Evolutionary conservation across 2,797 vertebrate genomes (phyloP).

Genomic region (Numenius phaeopus): DNA sequence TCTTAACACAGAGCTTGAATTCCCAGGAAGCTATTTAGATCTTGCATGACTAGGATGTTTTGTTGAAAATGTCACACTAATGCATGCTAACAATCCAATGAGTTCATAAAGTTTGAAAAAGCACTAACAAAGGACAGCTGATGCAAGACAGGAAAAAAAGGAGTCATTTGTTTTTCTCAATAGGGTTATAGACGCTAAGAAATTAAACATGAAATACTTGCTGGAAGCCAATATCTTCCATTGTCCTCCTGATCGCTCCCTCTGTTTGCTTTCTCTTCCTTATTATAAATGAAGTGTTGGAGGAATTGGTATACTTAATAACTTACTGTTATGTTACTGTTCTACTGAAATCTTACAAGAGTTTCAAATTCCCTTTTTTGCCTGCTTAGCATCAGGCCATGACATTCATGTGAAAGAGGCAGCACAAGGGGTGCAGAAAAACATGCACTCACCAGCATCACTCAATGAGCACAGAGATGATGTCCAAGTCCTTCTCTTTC

Average conservation of each 20-base stretch:
- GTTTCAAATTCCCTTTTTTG: not conserved
- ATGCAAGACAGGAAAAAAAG: not conserved
- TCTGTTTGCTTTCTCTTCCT: not conserved
- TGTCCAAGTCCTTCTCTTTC: not conserved
- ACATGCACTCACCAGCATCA: not conserved
- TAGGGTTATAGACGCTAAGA: not conserved
- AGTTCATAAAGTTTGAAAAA: conserved; percentile 20
- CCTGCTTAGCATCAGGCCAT: not conserved
- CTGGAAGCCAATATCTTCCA: not conserved
- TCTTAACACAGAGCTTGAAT: not conserved
- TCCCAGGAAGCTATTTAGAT: not conserved
- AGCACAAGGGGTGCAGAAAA: not conserved
- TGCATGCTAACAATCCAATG: not conserved
- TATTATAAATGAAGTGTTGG: conserved; percentile 3
- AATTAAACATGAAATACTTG: conserved; percentile 2
- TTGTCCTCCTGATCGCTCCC: not conserved
- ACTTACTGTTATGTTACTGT: not conserved
- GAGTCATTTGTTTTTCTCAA: not conserved
- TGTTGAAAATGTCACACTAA: not conserved
- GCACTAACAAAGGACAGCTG: not conserved
- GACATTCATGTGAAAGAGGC: not conserved
- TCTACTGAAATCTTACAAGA: conserved; percentile 1
- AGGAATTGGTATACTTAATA: not conserved
- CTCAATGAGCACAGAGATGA: not conserved
- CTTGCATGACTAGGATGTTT: not conserved